Conservation (phyloP, 2,797 vertebrate species). For the Champsocephalus gunnari region DNA sequence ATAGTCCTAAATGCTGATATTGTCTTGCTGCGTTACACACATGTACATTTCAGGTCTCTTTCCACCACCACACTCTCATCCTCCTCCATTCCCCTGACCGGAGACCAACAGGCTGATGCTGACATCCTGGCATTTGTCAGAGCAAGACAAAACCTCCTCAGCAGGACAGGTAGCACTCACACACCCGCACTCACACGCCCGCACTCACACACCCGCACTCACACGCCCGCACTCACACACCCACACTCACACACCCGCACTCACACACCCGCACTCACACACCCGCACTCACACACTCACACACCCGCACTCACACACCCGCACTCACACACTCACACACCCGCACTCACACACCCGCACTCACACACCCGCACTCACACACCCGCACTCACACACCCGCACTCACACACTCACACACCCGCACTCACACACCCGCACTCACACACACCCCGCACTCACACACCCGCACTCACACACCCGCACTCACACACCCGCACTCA, state of each 20-base stretch:
- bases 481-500: background rate
- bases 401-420: background rate
- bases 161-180: constrained; percentile 84
- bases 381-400: constrained; percentile 6
- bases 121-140: constrained; percentile 94
- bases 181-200: constrained; percentile 6
- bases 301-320: no score
- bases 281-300: no score
- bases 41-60: constrained; percentile 78
- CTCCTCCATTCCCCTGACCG: constrained; percentile 89
- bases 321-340: no score
- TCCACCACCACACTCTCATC: constrained; percentile 50
- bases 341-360: background rate
- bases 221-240: background rate
- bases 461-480: constrained; percentile 5
- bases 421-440: no score
- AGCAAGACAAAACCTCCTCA: constrained; percentile 90
- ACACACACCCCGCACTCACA: background rate
- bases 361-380: background rate
- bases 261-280: constrained; percentile 7
- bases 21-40: background rate
- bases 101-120: constrained; percentile 90
- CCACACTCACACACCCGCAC: constrained; percentile 7
- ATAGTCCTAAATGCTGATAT: background rate
- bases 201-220: background rate